Evolutionary conservation across 2,113 vertebrate genomes (phyloP), one percentile per base, ranked within the genome.

Genomic region (Rhinichthys klamathensis): DNA sequence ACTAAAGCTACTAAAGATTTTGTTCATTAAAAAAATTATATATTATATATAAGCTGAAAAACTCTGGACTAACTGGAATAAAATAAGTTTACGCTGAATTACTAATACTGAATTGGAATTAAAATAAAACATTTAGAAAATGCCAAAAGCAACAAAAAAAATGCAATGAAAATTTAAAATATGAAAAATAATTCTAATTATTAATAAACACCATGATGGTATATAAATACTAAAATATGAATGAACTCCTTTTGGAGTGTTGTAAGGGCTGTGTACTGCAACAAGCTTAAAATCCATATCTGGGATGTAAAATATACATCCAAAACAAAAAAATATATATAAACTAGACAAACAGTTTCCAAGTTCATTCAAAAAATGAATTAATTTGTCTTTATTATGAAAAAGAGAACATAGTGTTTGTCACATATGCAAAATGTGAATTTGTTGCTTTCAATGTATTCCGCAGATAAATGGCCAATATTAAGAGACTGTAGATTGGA

Each of bases 301-400:
- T 69, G 3, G 7, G 32, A 69, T 21, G 16, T 69, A 18, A 35
- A 69, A 70, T 4, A 38, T 70, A 9, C 18, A 72, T 72, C 18
- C 23, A 41, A 70, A 72, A n/a, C 58, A 12, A 35, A 38, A 69
- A 49, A 74, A 82, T 65, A 44, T n/a, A 30, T 72, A 79, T 30
- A 25, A 70, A 84, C 79, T 89, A 86, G 35, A 84, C 63, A 85
- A 84, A 83, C 23, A 67, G 56, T 86, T 89, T 77, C 74, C 5
- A 85, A 86, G 76, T 81, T 90, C 21, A 72, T 87, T 92, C 88
- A 83, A 90, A 79, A 92, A 90, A 83, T 87, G 77, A 89, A 88
- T 89, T 88, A 80, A 89, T 88, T 92, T 87, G 70, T 88, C 92
- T 94, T 93, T 93, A 94, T 94, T 93, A 93, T 85, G 92, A 93